A percentile compares a stretch with the other conserved stretches of the same genome.
phyloP scores from a whole-genome alignment of 1,140 invertebrate species.

The Pseudomyrmex pallidus region DNA sequence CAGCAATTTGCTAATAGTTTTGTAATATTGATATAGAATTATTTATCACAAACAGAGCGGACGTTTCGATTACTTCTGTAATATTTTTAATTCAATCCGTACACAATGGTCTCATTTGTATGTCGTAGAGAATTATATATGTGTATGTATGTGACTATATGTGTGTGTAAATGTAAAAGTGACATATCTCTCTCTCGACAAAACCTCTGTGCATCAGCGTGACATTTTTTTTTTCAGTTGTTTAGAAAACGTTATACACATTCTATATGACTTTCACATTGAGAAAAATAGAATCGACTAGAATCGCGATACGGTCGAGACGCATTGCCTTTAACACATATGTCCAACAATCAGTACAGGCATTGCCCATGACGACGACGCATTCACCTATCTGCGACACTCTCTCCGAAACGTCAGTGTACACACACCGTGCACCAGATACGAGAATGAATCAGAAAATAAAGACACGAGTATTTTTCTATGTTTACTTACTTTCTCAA shows the following conservation, averaged over 20 bases:
- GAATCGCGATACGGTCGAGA: constrained; percentile 31
- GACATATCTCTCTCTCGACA: constrained; percentile 12
- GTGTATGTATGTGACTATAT: neutral
- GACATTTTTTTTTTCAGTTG: constrained; percentile 36
- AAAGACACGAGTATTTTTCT: constrained; percentile 5
- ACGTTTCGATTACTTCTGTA: constrained; percentile 3
- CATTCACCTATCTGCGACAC: constrained; percentile 1
- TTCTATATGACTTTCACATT: constrained; percentile 46
- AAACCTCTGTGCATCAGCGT: constrained; percentile 23
- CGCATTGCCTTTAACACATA: constrained; percentile 12
- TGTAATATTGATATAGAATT: neutral
- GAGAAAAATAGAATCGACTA: constrained; percentile 59
- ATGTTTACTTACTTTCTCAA: neutral
- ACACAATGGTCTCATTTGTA: constrained; percentile 33
- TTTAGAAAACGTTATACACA: constrained; percentile 47
- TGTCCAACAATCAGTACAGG: constrained; percentile 51
- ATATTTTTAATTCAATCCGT: neutral
- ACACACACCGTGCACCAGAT: constrained; percentile 7
- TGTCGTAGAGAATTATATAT: constrained; percentile 44
- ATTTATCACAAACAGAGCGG: constrained; percentile 5
- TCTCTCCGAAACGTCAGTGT: neutral
- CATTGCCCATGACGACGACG: constrained; percentile 44
- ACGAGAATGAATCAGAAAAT: constrained; percentile 34
- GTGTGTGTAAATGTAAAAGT: constrained; percentile 41
- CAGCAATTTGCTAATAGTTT: neutral